Evolutionary conservation across 2,113 vertebrate genomes (phyloP).

Genomic region (Sphaerodactylus townsendi): DNA sequence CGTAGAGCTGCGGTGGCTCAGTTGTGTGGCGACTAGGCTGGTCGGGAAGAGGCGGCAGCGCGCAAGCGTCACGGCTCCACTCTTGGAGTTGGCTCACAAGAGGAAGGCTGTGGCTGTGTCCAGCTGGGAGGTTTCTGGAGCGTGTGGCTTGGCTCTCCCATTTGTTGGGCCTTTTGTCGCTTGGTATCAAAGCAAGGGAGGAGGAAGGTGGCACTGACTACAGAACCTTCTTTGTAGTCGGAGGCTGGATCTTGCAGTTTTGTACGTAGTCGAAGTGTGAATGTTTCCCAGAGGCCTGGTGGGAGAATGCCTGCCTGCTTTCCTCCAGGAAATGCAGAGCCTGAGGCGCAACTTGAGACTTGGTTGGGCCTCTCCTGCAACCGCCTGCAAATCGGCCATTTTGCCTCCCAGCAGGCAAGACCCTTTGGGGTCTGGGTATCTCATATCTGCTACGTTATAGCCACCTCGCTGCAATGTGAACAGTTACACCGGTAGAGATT

Average conservation of each 20-base stretch:
- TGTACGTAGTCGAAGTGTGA: not conserved
- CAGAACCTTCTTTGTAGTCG: not conserved
- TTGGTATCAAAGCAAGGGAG: not conserved
- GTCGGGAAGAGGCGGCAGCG: not conserved
- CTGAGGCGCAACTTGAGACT: not conserved
- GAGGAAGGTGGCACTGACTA: too few species aligned
- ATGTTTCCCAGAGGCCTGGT: fast-evolving
- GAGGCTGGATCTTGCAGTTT: not conserved
- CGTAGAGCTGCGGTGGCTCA: not conserved
- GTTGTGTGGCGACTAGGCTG: not conserved
- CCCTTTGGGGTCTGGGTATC: conserved; percentile 14
- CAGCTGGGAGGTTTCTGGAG: not conserved
- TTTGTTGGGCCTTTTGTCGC: not conserved
- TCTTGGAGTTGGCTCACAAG: conserved; percentile 12
- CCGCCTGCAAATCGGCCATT: conserved; percentile 10
- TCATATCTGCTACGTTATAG: not conserved
- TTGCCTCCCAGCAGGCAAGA: conserved; percentile 6
- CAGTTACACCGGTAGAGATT: too few species aligned
- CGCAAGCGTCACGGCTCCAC: not conserved
- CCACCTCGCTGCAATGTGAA: not conserved
- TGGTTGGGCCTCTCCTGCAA: fast-evolving
- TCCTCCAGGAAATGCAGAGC: not conserved
- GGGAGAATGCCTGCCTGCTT: not conserved
- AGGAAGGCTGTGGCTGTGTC: not conserved
- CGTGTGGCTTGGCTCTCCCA: not conserved